Conservation (phyloP, 2,113 vertebrate genomes). For the Phaethornis superciliosus region DNA sequence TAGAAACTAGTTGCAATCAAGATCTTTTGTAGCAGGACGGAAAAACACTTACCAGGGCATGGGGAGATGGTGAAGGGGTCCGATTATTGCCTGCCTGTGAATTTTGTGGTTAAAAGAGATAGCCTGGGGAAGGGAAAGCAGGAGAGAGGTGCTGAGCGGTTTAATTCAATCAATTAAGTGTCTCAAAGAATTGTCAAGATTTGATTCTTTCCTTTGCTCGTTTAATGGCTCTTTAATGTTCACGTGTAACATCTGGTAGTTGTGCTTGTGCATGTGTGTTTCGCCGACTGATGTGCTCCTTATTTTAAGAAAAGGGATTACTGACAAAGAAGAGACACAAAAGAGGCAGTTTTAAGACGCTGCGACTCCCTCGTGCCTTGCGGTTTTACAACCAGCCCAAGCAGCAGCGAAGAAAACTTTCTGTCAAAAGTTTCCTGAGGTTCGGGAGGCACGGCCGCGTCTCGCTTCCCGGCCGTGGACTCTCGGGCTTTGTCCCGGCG, state of each 20-base stretch:
- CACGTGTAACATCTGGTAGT: not conserved
- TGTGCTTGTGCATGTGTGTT: not conserved
- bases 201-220: not conserved
- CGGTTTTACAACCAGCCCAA: not conserved
- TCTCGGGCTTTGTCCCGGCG: not conserved
- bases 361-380: not conserved
- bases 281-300: not conserved
- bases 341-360: conserved; percentile 20
- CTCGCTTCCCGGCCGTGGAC: not conserved
- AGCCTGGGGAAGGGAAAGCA: not conserved
- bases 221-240: not conserved
- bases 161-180: not conserved
- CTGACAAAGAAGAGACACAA: conserved; percentile 43
- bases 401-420: not conserved
- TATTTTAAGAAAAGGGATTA: conserved; percentile 27
- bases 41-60: not conserved
- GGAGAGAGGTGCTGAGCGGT: not conserved
- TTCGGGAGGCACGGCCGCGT: not conserved
- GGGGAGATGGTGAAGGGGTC: not conserved
- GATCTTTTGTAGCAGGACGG: not conserved
- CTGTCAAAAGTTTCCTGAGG: not conserved
- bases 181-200: not conserved
- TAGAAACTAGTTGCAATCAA: not conserved
- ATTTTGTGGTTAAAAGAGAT: not conserved
- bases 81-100: not conserved